phyloP scores from a whole-genome alignment of 2,797 vertebrate species.

The Lates japonicus region DNA sequence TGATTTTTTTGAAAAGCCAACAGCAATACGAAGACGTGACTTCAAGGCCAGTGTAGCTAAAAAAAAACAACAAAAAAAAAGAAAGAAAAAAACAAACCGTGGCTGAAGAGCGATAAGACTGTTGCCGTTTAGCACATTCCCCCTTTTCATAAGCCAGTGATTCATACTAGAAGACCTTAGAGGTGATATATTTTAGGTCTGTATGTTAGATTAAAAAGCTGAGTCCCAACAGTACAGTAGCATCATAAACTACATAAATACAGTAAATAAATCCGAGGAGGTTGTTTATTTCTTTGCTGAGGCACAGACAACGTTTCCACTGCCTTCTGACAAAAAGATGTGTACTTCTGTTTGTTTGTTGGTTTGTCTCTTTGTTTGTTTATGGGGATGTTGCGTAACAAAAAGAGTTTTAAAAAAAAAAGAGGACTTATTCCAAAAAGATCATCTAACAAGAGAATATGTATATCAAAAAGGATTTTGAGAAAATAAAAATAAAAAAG shows the following conservation, averaged over 20 bases:
- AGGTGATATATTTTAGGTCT: slow-evolving; percentile 61
- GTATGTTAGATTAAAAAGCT: slow-evolving; percentile 60
- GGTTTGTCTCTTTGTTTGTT: slow-evolving; percentile 82
- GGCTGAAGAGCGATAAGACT: slow-evolving; percentile 81
- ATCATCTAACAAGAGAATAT: slow-evolving; percentile 78
- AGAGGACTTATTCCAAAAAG: slow-evolving; percentile 68
- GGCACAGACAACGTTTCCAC: slow-evolving; percentile 87
- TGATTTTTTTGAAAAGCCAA: slow-evolving; percentile 23
- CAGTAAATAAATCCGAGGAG: slow-evolving; percentile 34
- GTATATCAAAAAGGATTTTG: slow-evolving; percentile 87
- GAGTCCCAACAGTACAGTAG: slow-evolving; percentile 70
- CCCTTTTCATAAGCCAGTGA: slow-evolving; percentile 53
- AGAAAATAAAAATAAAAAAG: slow-evolving; percentile 88
- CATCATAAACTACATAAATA: slow-evolving; percentile 62
- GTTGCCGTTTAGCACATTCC: slow-evolving; percentile 79
- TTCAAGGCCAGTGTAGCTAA: slow-evolving; percentile 77
- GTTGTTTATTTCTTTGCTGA: slow-evolving; percentile 73
- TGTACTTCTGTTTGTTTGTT: slow-evolving; percentile 80
- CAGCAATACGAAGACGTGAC: slow-evolving; percentile 70
- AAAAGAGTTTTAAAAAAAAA: slow-evolving; percentile 66
- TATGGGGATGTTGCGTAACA: slow-evolving; percentile 82
- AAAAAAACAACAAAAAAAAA: slow-evolving; percentile 40
- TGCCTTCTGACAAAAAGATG: slow-evolving; percentile 86
- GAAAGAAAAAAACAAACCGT: slow-evolving; percentile 51
- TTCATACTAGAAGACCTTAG: slow-evolving; percentile 44